phyloP scores from a whole-genome alignment of 2,113 vertebrate species.

The Dissostichus mawsoni region DNA sequence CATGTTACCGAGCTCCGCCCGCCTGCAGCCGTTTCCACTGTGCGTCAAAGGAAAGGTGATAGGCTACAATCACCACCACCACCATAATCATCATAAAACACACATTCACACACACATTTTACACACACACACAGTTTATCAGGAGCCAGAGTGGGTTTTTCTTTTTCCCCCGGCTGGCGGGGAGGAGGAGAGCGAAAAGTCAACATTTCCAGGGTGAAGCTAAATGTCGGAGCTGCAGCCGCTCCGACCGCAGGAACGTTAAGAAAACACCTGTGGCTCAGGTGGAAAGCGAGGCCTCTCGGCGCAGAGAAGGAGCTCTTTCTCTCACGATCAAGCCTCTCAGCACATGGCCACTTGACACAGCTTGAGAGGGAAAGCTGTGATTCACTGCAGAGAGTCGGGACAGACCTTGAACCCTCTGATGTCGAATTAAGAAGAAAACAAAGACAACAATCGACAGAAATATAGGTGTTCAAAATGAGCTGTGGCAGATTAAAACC shows the following conservation, averaged over 20 bases:
- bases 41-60: slow-evolving; percentile 63
- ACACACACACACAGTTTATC: slow-evolving; percentile 48
- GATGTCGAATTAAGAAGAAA: neutral
- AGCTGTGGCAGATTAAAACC: too few relatives aligned
- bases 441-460: neutral
- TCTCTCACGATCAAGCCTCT: slow-evolving; percentile 60
- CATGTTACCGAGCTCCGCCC: slow-evolving; percentile 35
- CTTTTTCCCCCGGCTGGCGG: slow-evolving; percentile 27
- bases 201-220: slow-evolving; percentile 73
- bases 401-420: neutral
- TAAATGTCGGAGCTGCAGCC: slow-evolving; percentile 63
- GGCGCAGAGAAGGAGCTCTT: slow-evolving; percentile 62
- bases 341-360: slow-evolving; percentile 50
- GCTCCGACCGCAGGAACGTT: slow-evolving; percentile 71
- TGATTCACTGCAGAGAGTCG: slow-evolving; percentile 5
- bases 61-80: slow-evolving; percentile 55
- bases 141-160: slow-evolving; percentile 45
- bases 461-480: neutral
- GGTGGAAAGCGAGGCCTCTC: slow-evolving; percentile 69
- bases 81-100: slow-evolving; percentile 27
- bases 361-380: slow-evolving; percentile 25
- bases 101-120: slow-evolving; percentile 14
- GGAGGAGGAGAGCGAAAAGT: slow-evolving; percentile 51
- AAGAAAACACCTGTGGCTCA: slow-evolving; percentile 78
- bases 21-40: slow-evolving; percentile 26